A percentile compares a stretch with the other conserved stretches of the same genome.
These are phyloP conservation scores for Drosophila histrio DNA, from an alignment of 2,888 invertebrate genomes.

Conservation along the genomic window DNA sequence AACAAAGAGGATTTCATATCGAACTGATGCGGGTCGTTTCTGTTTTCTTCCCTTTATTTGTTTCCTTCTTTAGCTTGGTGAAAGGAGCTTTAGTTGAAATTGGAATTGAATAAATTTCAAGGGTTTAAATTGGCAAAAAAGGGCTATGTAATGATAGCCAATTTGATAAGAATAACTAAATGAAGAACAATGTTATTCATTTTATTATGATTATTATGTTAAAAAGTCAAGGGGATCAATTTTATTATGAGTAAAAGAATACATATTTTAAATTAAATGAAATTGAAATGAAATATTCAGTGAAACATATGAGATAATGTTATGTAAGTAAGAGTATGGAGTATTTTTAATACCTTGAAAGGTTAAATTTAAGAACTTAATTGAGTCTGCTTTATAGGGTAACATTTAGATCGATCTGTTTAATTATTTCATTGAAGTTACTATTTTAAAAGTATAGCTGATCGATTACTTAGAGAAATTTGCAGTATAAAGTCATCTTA, in stretches of 20 bases:
- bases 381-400: too few species aligned
- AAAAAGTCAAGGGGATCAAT: background rate
- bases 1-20: conserved; percentile 45
- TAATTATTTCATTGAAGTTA: too few species aligned
- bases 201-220: background rate
- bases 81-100: background rate
- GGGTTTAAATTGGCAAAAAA: conserved; percentile 25
- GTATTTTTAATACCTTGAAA: too few species aligned
- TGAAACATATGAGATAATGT: too few species aligned
- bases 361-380: too few species aligned
- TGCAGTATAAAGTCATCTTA: too few species aligned
- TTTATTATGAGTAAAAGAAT: background rate
- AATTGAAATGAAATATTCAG: too few species aligned
- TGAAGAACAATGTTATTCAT: background rate
- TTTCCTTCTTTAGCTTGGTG: conserved; percentile 7
- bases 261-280: too few species aligned
- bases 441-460: too few species aligned
- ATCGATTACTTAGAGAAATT: too few species aligned
- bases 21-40: conserved; percentile 43
- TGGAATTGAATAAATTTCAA: conserved; percentile 27
- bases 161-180: background rate
- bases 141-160: conserved; percentile 2
- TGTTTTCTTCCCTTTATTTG: background rate
- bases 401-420: too few species aligned
- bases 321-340: too few species aligned